A percentile compares a stretch with the other conserved stretches of the same genome.
Conservation (phyloP, 2,797 vertebrate genomes). For the Alcedo quadribrachys region DNA sequence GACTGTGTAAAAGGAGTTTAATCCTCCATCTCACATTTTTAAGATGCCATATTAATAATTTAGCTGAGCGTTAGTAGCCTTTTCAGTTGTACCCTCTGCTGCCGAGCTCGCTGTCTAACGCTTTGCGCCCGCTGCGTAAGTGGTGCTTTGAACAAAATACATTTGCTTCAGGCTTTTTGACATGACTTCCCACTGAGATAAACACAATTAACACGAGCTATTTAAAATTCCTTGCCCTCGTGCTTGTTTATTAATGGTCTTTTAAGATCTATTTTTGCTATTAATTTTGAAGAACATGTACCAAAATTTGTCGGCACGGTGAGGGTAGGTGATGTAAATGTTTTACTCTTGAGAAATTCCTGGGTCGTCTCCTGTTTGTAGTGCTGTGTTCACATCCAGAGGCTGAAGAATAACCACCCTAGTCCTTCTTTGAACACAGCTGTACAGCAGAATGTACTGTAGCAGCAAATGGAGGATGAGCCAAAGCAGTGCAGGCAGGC, state of each 20-base stretch:
- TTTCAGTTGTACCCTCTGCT: conserved; percentile 54
- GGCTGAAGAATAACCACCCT: background rate
- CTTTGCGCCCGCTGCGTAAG: conserved; percentile 68
- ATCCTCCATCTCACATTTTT: conserved; percentile 26
- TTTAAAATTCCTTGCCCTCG: conserved; percentile 64
- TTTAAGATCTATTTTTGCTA: conserved; percentile 60
- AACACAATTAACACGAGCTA: conserved; percentile 77
- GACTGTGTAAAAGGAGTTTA: conserved; percentile 28
- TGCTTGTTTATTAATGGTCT: conserved; percentile 72
- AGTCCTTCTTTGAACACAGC: background rate
- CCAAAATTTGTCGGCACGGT: background rate
- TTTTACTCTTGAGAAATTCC: background rate
- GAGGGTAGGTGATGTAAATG: background rate
- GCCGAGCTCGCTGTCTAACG: conserved; percentile 66
- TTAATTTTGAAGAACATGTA: conserved; percentile 29
- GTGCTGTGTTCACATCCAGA: background rate
- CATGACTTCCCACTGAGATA: conserved; percentile 75
- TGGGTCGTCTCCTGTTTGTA: background rate
- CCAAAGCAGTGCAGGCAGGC: background rate
- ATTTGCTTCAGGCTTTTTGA: conserved; percentile 76
- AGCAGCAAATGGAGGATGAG: background rate
- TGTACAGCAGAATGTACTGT: background rate
- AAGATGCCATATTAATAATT: conserved; percentile 69
- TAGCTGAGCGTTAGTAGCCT: conserved; percentile 49
- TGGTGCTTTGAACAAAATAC: conserved; percentile 72